phyloP scores from a whole-genome alignment of 2,888 invertebrate genomes.

The Sphaeridia pumilis region DNA sequence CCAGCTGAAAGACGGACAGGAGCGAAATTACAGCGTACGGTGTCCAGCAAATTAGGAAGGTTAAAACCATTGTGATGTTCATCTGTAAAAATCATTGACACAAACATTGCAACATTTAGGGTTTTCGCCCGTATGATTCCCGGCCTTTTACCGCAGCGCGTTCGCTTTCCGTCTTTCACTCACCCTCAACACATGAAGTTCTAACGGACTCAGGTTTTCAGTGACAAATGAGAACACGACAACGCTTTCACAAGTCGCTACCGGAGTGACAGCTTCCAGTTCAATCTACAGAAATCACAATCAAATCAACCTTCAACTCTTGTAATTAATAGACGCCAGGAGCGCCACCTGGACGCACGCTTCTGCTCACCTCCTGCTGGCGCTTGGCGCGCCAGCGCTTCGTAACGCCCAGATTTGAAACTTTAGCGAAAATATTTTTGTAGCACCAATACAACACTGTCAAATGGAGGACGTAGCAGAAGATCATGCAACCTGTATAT shows the following conservation, averaged over 20 bases:
- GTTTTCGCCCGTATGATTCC: too few relatives aligned
- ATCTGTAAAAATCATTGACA: too few relatives aligned
- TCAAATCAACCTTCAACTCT: too few relatives aligned
- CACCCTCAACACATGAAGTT: constrained; percentile 20
- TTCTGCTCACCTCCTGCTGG: constrained; percentile 1
- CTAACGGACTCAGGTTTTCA: constrained; percentile 19
- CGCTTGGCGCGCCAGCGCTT: background rate
- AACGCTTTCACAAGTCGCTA: constrained; percentile 17
- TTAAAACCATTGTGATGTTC: constrained; percentile 29
- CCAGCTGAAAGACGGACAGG: constrained; percentile 23
- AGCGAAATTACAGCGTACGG: constrained; percentile 31
- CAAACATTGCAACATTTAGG: too few relatives aligned
- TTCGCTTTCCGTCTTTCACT: too few relatives aligned
- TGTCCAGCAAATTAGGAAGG: constrained; percentile 28
- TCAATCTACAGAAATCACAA: background rate
- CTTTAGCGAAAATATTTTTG: constrained; percentile 22
- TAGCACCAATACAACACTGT: constrained; percentile 21
- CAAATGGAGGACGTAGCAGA: constrained; percentile 28
- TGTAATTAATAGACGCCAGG: too few relatives aligned
- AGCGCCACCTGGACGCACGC: too few relatives aligned
- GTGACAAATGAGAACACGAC: constrained; percentile 21
- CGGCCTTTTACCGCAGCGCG: too few relatives aligned
- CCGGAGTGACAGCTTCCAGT: background rate
- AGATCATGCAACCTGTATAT: constrained; percentile 25
- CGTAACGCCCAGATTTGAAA: constrained; percentile 12